These are phyloP conservation scores for Aphaenogaster rudis DNA, from an alignment of 1,140 invertebrate species.

Conservation along the genomic window DNA sequence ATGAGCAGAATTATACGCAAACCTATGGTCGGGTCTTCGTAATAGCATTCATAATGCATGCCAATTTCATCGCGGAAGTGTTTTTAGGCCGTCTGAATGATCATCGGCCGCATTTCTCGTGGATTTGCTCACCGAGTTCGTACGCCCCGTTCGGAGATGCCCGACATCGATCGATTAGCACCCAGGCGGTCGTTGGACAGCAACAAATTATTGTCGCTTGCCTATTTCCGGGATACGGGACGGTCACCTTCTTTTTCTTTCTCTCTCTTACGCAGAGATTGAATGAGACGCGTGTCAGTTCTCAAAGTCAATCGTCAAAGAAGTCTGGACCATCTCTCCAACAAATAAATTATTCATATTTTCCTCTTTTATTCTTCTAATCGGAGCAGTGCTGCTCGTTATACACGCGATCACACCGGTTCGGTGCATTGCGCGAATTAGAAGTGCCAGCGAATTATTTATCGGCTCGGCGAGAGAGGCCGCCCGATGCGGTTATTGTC, in stretches of 20 bases:
- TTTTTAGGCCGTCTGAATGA: slow-evolving; percentile 62
- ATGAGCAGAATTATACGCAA: slow-evolving; percentile 31
- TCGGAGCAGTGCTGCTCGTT: slow-evolving; percentile 28
- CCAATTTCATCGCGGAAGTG: slow-evolving; percentile 64
- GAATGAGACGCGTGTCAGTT: slow-evolving; percentile 6
- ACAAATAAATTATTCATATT: slow-evolving; percentile 17
- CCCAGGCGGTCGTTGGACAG: slow-evolving; percentile 26
- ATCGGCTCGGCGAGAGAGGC: slow-evolving; percentile 20
- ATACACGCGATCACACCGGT: slow-evolving; percentile 65
- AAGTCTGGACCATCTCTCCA: slow-evolving; percentile 47
- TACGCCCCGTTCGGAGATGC: slow-evolving; percentile 13
- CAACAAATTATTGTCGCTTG: slow-evolving; percentile 65
- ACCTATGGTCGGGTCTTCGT: background rate
- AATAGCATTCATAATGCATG: slow-evolving; percentile 69
- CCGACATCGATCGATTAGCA: slow-evolving; percentile 66
- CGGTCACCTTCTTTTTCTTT: background rate
- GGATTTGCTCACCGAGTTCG: slow-evolving; percentile 9
- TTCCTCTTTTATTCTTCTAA: slow-evolving; percentile 34
- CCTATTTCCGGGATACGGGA: slow-evolving; percentile 43
- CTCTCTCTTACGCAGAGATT: background rate
- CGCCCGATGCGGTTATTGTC: background rate
- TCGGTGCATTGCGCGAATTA: slow-evolving; percentile 72
- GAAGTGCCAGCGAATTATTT: slow-evolving; percentile 76
- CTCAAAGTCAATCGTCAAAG: slow-evolving; percentile 1
- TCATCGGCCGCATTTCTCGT: slow-evolving; percentile 43